Evolutionary conservation across 1,140 invertebrate genomes (phyloP), one percentile per base, ranked within the genome.

Genomic region (Gonioctena quinquepunctata): DNA sequence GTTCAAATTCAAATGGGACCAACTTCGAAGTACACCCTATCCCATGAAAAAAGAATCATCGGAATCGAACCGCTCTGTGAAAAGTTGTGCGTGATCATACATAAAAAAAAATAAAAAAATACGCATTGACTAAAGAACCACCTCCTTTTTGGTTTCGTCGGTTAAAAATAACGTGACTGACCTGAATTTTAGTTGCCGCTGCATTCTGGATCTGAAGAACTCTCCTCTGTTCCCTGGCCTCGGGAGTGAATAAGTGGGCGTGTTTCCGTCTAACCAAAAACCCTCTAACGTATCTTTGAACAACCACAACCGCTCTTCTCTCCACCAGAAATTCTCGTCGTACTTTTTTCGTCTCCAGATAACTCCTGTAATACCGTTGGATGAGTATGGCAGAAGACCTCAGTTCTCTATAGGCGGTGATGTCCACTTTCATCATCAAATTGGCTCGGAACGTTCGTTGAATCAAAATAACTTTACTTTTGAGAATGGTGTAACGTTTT

Each of bases 101-200:
- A n/a, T n/a, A n/a, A n/a, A n/a, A n/a, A n/a, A n/a, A n/a, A n/a
- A n/a, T n/a, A n/a, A n/a, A n/a, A n/a, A n/a, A n/a, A n/a, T n/a
- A n/a, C n/a, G n/a, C n/a, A n/a, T n/a, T n/a, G n/a, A n/a, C n/a
- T n/a, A n/a, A n/a, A n/a, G n/a, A n/a, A n/a, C n/a, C n/a, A n/a
- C n/a, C n/a, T n/a, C n/a, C n/a, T n/a, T n/a, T n/a, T n/a, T n/a
- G n/a, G n/a, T n/a, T n/a, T n/a, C n/a, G n/a, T n/a, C n/a, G n/a
- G n/a, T n/a, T n/a, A n/a, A n/a, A n/a, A n/a, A n/a, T n/a, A n/a
- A n/a, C n/a, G n/a, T n/a, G n/a, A n/a, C n/a, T n/a, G n/a, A 87
- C 86, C 82, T 91, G 90, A 69, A 92, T 91, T 71, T 86, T 86
- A 0, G 82, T 84, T 22, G 89, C 90, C 1, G 90, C 88, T n/a